A percentile compares a stretch with the other conserved stretches of the same genome.
Evolutionary conservation across 2,797 vertebrate species (phyloP).

Genomic region (Apodemus agrarius): DNA sequence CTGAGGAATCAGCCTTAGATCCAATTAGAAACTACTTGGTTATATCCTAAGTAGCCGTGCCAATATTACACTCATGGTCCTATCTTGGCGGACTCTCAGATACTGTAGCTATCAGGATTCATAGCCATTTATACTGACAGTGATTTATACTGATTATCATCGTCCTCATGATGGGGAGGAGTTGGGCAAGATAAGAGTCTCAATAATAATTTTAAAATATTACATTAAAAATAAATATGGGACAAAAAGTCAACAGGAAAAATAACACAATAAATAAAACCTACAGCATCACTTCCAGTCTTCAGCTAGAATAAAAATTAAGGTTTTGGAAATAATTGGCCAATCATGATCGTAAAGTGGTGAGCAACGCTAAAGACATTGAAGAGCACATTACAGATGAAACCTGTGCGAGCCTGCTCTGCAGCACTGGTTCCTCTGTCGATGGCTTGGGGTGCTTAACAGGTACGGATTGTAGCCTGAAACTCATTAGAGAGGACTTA

Average conservation of each 20-base stretch:
- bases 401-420: not conserved
- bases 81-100: not conserved
- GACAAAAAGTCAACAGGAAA: not conserved
- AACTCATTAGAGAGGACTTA: not conserved
- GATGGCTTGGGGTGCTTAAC: not conserved
- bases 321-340: constrained; percentile 1
- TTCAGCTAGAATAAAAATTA: not conserved
- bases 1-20: not conserved
- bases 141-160: no score
- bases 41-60: not conserved
- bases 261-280: not conserved
- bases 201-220: not conserved
- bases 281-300: not conserved
- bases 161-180: not conserved
- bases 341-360: not conserved
- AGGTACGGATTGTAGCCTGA: not conserved
- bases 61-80: not conserved
- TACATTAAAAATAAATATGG: not conserved
- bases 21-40: not conserved
- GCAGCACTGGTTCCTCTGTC: not conserved
- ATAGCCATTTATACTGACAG: not conserved
- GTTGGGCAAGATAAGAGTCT: not conserved
- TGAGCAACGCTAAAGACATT: not conserved
- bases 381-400: not conserved
- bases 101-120: not conserved